A percentile compares a stretch with the other conserved stretches of the same genome.
These are phyloP conservation scores for Carassius auratus DNA, from an alignment of 2,113 vertebrate genomes.

Conservation along the genomic window DNA sequence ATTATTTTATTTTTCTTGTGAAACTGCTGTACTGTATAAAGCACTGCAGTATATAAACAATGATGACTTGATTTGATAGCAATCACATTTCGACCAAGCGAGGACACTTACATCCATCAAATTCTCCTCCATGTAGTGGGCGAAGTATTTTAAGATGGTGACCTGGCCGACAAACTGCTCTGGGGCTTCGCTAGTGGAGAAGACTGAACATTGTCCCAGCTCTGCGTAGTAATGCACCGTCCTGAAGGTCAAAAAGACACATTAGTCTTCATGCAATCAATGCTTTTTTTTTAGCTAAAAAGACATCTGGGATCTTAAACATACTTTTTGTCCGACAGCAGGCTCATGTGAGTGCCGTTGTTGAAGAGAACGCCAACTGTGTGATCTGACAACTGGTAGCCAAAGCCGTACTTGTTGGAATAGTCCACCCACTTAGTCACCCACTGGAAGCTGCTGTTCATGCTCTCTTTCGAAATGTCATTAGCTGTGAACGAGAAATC, in stretches of 20 bases:
- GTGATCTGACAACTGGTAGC: conserved; percentile 88
- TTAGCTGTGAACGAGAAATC: conserved; percentile 67
- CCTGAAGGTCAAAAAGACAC: conserved; percentile 61
- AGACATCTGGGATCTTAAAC: conserved; percentile 77
- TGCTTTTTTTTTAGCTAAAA: conserved; percentile 44
- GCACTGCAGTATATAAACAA: too few species aligned
- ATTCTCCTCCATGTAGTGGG: conserved; percentile 91
- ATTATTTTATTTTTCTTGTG: too few species aligned
- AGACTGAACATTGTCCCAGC: conserved; percentile 83
- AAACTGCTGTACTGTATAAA: too few species aligned
- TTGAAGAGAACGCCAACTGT: conserved; percentile 89
- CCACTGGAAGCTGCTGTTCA: conserved; percentile 83
- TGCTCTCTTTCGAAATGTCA: conserved; percentile 80
- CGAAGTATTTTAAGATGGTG: conserved; percentile 86
- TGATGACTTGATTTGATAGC: too few species aligned
- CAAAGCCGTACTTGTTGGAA: conserved; percentile 88
- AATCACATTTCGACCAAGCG: background rate
- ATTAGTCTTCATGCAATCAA: background rate
- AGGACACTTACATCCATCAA: conserved; percentile 85
- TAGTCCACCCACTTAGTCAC: conserved; percentile 92
- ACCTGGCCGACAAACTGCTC: conserved; percentile 85
- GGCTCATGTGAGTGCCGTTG: conserved; percentile 87
- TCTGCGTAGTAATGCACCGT: conserved; percentile 88
- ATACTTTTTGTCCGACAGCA: conserved; percentile 87
- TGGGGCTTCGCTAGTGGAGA: conserved; percentile 77